A percentile compares a stretch with the other conserved stretches of the same genome.
These are phyloP conservation scores for Rhyacichthys aspro DNA, from an alignment of 2,797 vertebrate species.

Conservation along the genomic window DNA sequence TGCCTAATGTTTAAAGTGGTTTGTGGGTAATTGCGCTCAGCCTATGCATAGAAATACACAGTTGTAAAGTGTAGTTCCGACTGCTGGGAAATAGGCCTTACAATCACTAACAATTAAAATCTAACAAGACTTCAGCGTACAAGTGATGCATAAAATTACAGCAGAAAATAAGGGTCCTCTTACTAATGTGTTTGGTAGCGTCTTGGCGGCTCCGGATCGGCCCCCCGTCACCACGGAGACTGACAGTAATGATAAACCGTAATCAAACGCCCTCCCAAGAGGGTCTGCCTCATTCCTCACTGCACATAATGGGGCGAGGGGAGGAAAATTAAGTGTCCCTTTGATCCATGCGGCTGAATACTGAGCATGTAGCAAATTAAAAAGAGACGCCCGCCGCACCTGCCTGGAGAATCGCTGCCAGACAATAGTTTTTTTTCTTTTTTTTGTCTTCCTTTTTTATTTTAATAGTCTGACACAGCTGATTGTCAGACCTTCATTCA, in stretches of 20 bases:
- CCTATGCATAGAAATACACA: conserved; percentile 28
- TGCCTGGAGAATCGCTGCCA: conserved; percentile 59
- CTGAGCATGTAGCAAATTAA: conserved; percentile 74
- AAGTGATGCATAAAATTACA: conserved; percentile 69
- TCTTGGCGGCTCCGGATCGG: conserved; percentile 53
- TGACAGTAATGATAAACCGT: conserved; percentile 76
- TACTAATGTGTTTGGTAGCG: conserved; percentile 64
- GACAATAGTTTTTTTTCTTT: conserved; percentile 35
- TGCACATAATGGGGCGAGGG: conserved; percentile 67
- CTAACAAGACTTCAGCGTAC: conserved; percentile 58
- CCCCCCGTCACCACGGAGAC: conserved; percentile 66
- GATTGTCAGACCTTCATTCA: conserved; percentile 50
- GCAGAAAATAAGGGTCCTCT: conserved; percentile 65
- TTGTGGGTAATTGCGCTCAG: conserved; percentile 22
- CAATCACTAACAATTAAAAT: conserved; percentile 71
- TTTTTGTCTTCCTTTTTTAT: conserved; percentile 9
- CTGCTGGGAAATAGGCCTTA: conserved; percentile 49
- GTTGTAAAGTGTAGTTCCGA: conserved; percentile 31
- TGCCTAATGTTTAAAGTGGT: conserved; percentile 31
- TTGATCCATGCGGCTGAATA: conserved; percentile 72
- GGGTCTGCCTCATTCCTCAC: conserved; percentile 67
- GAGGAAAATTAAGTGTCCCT: conserved; percentile 77
- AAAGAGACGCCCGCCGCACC: conserved; percentile 66
- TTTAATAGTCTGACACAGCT: conserved; percentile 36
- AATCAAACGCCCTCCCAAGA: conserved; percentile 71